Evolutionary conservation across 2,113 vertebrate species (phyloP).

Genomic region (Siniperca chuatsi): DNA sequence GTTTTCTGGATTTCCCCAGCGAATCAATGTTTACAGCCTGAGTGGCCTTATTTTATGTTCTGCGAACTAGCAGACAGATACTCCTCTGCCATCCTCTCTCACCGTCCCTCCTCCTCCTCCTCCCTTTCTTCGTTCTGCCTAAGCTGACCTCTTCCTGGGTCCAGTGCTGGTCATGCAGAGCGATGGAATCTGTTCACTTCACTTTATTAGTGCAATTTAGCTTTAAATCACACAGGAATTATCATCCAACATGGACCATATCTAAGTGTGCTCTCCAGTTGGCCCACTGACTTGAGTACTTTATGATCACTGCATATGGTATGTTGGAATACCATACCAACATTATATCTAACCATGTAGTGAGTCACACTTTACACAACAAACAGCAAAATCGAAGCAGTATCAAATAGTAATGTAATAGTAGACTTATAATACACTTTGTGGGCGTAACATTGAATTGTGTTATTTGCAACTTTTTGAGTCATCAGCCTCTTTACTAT

Average conservation of each 20-base stretch:
- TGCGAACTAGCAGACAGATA: conserved; percentile 23
- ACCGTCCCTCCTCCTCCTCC: not conserved
- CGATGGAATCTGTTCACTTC: conserved; percentile 14
- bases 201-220: conserved; percentile 24
- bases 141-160: not conserved
- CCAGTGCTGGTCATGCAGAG: conserved; percentile 17
- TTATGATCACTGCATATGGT: conserved; percentile 11
- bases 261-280: conserved; percentile 20
- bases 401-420: conserved; percentile 51
- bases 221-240: conserved; percentile 29
- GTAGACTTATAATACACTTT: conserved; percentile 25
- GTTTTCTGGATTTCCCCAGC: conserved; percentile 65
- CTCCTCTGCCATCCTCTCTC: conserved; percentile 24
- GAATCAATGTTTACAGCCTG: conserved; percentile 68
- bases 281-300: not conserved
- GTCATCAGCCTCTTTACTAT: conserved; percentile 3
- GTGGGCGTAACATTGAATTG: not conserved
- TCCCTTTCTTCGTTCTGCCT: not conserved
- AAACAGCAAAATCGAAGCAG: not conserved
- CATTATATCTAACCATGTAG: not conserved
- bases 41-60: conserved; percentile 67
- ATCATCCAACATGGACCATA: conserved; percentile 3
- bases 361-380: conserved; percentile 55
- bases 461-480: conserved; percentile 6
- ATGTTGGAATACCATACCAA: conserved; percentile 3